Conservation (phyloP, 23 tunicate genomes). For the Trididemnum miniatum region DNA sequence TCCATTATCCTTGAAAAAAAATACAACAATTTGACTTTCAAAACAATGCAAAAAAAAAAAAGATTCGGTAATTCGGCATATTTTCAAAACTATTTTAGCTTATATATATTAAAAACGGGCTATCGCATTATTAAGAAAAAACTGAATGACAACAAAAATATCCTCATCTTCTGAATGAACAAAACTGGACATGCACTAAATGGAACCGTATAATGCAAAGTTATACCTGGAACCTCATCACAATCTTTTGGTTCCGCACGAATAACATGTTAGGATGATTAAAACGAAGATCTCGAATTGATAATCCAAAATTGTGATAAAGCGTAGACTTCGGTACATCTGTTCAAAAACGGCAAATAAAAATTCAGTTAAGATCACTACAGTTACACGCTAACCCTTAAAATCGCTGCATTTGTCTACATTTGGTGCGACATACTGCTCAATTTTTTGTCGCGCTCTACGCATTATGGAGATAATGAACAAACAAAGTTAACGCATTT, state of each 20-base stretch:
- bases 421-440: neutral
- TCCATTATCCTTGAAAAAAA: no score
- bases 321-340: slow-evolving; percentile 41
- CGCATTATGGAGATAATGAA: no score
- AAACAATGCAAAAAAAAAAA: neutral
- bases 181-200: neutral
- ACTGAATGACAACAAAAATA: neutral
- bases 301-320: slow-evolving; percentile 76
- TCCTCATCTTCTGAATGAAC: neutral
- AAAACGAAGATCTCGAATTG: slow-evolving; percentile 81
- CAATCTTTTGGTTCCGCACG: slow-evolving; percentile 57
- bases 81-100: no score
- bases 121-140: no score
- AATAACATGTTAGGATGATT: slow-evolving; percentile 72
- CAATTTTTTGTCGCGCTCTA: no score
- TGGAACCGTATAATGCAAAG: neutral
- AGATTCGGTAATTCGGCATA: no score
- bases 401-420: neutral
- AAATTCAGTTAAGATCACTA: neutral
- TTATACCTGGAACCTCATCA: slow-evolving; percentile 67
- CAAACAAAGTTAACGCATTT: no score
- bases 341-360: neutral
- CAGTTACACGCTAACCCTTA: neutral
- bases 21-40: no score
- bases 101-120: no score